Evolutionary conservation across 2,113 vertebrate species (phyloP), one percentile per base, ranked within the genome.

Genomic region (Psittacus erithacus): DNA sequence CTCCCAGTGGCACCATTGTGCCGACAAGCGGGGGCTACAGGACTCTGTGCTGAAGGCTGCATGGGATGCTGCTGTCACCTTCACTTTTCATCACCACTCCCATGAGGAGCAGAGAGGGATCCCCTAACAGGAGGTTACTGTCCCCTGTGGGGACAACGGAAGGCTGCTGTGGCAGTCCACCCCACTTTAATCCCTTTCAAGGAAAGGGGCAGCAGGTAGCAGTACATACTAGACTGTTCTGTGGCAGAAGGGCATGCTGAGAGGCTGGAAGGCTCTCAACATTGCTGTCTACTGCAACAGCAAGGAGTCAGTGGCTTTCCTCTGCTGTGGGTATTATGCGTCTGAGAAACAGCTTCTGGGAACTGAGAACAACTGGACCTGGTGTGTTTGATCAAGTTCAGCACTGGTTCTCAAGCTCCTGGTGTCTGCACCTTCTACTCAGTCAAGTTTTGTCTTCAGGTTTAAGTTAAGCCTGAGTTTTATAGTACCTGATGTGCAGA

Each of bases 1-100:
- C 28, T 99, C 99, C 31, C 99, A 99, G 95, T 99, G 99, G 99
- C 98, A 99, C 67, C 99, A 99, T 90, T 98, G 98, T 65, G 98
- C 98, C 0, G 98, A 99, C 67, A 99, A 99, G 95, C 98, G 98
- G 59, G 98, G 99, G 4, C 98, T 99, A 86, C 98, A 94, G 91
- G 99, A 99, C 97, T 94, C 98, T 0, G 98, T 99, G 87, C 97
- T 99, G 39, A 98, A 98, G 90, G 98, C 99, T 22, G 98, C 99
- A 0, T 99, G 99, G 99, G 99, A 99, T 7, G 98, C 98, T 7
- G 98, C 98, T 0, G 96, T 99, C 77, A 99, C 98, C 41, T 99
- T 99, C 23, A 97, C 99, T 43, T 99, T 99, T 94, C 98, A 99
- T 75, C 99, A 99, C 60, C 97, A 98, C 88, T 99, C 99, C 35